Percentiles rank a stretch among this genome's conserved stretches.
phyloP scores from a whole-genome alignment of 1,140 invertebrate species.

The Matsumurasca onukii region DNA sequence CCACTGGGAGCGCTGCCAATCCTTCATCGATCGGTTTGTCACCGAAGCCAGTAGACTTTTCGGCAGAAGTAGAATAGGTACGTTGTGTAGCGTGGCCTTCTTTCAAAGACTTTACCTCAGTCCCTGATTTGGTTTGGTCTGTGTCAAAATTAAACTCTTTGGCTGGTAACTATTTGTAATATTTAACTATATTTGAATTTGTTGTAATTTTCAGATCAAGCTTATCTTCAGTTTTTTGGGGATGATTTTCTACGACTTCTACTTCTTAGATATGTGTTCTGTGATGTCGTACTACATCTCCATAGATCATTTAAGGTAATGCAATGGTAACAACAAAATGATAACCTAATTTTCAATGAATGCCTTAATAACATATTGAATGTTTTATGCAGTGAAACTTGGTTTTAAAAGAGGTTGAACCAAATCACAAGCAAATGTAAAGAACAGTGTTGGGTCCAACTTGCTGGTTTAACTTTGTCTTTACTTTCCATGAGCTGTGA shows the following conservation, averaged over 20 bases:
- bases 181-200: slow-evolving; percentile 30
- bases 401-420: too few relatives aligned
- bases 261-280: slow-evolving; percentile 89
- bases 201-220: slow-evolving; percentile 61
- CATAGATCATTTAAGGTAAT: slow-evolving; percentile 71
- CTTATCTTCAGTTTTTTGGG: slow-evolving; percentile 85
- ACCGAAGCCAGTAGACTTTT: slow-evolving; percentile 84
- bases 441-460: too few relatives aligned
- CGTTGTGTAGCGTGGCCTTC: too few relatives aligned
- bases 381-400: too few relatives aligned
- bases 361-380: too few relatives aligned
- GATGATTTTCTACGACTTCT: slow-evolving; percentile 91
- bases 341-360: too few relatives aligned
- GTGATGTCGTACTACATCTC: slow-evolving; percentile 81
- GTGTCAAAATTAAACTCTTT: slow-evolving; percentile 24
- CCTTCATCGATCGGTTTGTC: slow-evolving; percentile 86
- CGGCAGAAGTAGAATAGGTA: slow-evolving; percentile 80
- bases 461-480: too few relatives aligned
- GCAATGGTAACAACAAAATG: too few relatives aligned
- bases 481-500: too few relatives aligned
- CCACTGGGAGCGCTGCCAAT: slow-evolving; percentile 89
- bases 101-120: too few relatives aligned
- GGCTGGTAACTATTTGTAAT: background rate
- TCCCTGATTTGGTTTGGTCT: too few relatives aligned
- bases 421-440: too few relatives aligned